phyloP scores from a whole-genome alignment of 53 echinoderm and acorn worm species.

The Astropecten irregularis region DNA sequence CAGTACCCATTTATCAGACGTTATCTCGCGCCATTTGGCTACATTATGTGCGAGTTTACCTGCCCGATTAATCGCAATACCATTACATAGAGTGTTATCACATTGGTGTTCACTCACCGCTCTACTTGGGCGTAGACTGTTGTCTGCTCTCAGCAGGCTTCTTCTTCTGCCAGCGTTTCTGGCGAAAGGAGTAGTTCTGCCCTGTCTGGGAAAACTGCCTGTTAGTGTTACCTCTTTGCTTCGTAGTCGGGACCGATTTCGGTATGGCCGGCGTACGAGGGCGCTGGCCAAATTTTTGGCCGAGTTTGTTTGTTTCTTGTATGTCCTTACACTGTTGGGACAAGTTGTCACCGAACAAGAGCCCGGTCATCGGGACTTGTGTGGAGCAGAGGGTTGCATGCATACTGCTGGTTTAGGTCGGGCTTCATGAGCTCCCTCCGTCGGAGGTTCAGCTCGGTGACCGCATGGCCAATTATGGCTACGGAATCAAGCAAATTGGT shows the following conservation, averaged over 20 bases:
- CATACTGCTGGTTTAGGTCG: too few species aligned
- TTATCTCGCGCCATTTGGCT: background rate
- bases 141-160: background rate
- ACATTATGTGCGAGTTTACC: background rate
- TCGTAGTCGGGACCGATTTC: background rate
- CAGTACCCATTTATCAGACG: too few species aligned
- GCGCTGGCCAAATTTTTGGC: too few species aligned
- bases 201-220: background rate
- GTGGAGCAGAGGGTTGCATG: background rate
- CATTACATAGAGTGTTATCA: too few species aligned
- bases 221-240: too few species aligned
- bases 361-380: background rate
- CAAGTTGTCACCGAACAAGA: too few species aligned
- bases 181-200: conserved; percentile 13
- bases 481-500: background rate
- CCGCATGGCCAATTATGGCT: background rate
- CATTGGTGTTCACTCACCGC: conserved; percentile 23
- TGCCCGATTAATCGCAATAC: too few species aligned
- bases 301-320: too few species aligned
- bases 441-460: background rate
- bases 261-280: too few species aligned
- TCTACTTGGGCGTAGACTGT: conserved; percentile 1
- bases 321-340: too few species aligned
- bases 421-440: background rate
- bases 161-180: background rate